Evolutionary conservation across 2,797 vertebrate species (phyloP), one percentile per base, ranked within the genome.

Genomic region (Enoplosus armatus): DNA sequence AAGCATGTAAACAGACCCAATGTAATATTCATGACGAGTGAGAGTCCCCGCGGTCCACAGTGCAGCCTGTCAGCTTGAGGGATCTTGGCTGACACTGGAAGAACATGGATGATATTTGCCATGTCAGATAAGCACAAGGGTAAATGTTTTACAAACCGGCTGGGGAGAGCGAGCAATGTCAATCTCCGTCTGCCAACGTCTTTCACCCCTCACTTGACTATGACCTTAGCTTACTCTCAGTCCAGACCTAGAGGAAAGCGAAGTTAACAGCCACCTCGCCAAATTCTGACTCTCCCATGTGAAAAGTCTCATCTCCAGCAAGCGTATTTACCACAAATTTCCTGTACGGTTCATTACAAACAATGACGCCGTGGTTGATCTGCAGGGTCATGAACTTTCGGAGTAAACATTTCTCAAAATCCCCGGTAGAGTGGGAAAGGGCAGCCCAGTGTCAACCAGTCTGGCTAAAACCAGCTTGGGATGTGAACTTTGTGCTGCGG

Each of bases 101-200:
- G 87, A 91, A 86, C 91, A 90, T 87, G 84, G 87, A 85, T 86
- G 94, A 87, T 90, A 84, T 90, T 92, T 79, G 82, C 87, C 76
- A 61, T 91, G 93, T 93, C 91, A 86, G 80, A 92, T 88, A 84
- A 87, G 86, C 83, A 77, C 82, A 18, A 85, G 91, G 89, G 90
- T 90, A 91, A 92, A 93, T 90, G 91, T 91, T 94, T 91, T 89
- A 94, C 93, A 93, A 93, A 92, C 77, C 69, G 87, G 80, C 87
- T 41, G 27, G 89, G 87, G 91, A 89, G 66, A 79, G 37, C 55
- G 15, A 62, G 79, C 79, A 26, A 79, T 68, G 87, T 85, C 90
- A 82, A 22, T 79, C 80, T 85, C 58, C 65, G 67, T 74, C 88
- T 81, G 73, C 56, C 53, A 12, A 61, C 15, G 53, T 80, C 78